phyloP scores from a whole-genome alignment of 2,113 vertebrate species.

The Callithrix jacchus region DNA sequence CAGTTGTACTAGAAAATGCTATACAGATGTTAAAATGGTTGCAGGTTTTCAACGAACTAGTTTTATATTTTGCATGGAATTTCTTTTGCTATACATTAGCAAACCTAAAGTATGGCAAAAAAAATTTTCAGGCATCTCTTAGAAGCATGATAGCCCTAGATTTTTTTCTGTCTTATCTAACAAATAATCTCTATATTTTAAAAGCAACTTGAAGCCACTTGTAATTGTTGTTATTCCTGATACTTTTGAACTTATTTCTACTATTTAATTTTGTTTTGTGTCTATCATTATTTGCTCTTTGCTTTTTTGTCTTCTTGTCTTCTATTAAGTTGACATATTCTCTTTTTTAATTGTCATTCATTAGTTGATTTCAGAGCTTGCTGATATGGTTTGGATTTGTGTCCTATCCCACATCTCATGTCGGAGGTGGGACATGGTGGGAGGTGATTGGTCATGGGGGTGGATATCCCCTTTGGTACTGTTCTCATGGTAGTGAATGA shows the following conservation, averaged over 20 bases:
- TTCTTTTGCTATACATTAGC: not conserved
- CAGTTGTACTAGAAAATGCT: not conserved
- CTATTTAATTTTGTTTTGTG: not conserved
- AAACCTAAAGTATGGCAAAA: not conserved
- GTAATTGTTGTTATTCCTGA: not conserved
- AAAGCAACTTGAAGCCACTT: not conserved
- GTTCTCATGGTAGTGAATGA: too few relatives aligned
- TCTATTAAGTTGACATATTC: not conserved
- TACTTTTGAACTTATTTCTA: not conserved
- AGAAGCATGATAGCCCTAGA: not conserved
- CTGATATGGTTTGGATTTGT: too few relatives aligned
- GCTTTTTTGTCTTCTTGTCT: not conserved
- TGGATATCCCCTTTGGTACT: too few relatives aligned
- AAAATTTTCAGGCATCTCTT: not conserved
- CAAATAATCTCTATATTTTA: not conserved
- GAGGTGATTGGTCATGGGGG: too few relatives aligned
- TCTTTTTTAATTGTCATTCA: not conserved
- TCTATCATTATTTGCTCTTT: not conserved
- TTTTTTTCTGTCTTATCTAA: conserved; percentile 6
- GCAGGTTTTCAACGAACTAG: not conserved
- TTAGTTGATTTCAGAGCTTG: not conserved
- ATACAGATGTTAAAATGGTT: not conserved
- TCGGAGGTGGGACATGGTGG: too few relatives aligned
- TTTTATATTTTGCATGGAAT: not conserved
- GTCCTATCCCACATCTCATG: too few relatives aligned